Percentiles rank a stretch among this genome's conserved stretches.
These are phyloP conservation scores for Chrosomus eos DNA, from an alignment of 2,797 vertebrate genomes.

Conservation along the genomic window DNA sequence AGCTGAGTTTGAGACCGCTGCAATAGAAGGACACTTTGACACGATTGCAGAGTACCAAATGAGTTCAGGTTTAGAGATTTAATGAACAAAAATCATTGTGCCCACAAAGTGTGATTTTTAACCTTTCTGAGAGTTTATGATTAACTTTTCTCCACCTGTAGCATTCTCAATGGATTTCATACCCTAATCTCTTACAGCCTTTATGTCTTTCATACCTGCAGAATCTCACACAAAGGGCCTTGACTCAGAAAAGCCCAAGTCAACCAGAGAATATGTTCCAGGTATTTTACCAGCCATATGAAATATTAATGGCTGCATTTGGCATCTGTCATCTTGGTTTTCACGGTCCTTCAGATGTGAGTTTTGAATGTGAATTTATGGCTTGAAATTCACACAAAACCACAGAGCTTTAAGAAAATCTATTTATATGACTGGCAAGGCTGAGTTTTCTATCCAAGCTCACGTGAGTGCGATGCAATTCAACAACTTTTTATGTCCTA, in stretches of 20 bases:
- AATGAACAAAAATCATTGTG: conserved; percentile 1
- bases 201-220: not conserved
- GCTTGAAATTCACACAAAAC: conserved; percentile 9
- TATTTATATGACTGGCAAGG: not conserved
- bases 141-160: not conserved
- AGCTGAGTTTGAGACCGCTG: not conserved
- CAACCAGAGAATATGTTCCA: conserved; percentile 17
- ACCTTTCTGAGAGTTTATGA: conserved; percentile 2
- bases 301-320: conserved; percentile 35
- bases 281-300: conserved; percentile 3
- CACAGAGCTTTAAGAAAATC: conserved; percentile 4
- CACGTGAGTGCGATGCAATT: not conserved
- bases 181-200: conserved; percentile 6
- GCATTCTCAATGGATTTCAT: conserved; percentile 3
- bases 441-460: not conserved
- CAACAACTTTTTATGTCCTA: not conserved
- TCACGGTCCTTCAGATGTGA: conserved; percentile 3
- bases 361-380: conserved; percentile 5
- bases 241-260: conserved; percentile 19
- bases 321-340: conserved; percentile 31
- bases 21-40: not conserved
- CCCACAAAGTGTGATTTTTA: not conserved
- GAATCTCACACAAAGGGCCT: conserved; percentile 11
- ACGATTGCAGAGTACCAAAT: not conserved
- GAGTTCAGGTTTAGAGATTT: not conserved